Base-by-base conservation (phyloP, 1,140 invertebrate species). In the Pseudobourletiella spinata region DNA sequence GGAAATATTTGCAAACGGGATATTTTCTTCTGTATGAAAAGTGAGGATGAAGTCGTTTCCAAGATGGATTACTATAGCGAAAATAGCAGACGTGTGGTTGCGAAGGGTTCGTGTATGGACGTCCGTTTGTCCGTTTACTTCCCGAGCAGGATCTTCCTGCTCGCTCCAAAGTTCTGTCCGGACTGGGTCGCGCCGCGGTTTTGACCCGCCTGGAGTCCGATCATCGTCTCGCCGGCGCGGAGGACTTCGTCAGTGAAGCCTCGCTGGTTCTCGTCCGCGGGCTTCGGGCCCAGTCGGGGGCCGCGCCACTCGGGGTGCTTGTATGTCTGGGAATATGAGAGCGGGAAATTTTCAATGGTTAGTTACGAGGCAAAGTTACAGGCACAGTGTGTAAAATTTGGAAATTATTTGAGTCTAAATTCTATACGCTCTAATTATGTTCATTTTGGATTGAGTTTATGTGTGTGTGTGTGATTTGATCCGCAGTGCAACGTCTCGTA, bases 121-220 rank as follows among this genome's bases (percentile, higher is more conserved):
- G n/a, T n/a, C n/a, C n/a, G n/a, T n/a, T n/a, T n/a, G n/a, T n/a
- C n/a, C 32, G 22, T 48, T 84, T 83, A 91, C 82, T 91, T 91
- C 79, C 88, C 88, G 71, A 91, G 81, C 67, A 91, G 79, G 76
- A 91, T 91, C 76, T 90, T 90, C 73, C 89, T 83, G 63, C 86
- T 87, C 68, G 94, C 95, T 57, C 95, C 95, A 59, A 98, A 84
- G 76, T 86, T 98, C 74, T 90, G 85, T 2, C 95, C 95, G 44
- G 88, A 84, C 77, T 95, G 91, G 46, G 88, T 88, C 65, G 92
- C 92, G 39, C 92, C 93, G 74, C 94, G 94, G 82, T 98, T 98
- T 70, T 83, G 85, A n/a, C 95, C 95, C 70, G 91, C 91, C 78
- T 98, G 95, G 15, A 98, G 83, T 71, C 92, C 92, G 71, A 97